Conservation (phyloP, 1,140 invertebrate genomes). For the Paraescarpia echinospica region DNA sequence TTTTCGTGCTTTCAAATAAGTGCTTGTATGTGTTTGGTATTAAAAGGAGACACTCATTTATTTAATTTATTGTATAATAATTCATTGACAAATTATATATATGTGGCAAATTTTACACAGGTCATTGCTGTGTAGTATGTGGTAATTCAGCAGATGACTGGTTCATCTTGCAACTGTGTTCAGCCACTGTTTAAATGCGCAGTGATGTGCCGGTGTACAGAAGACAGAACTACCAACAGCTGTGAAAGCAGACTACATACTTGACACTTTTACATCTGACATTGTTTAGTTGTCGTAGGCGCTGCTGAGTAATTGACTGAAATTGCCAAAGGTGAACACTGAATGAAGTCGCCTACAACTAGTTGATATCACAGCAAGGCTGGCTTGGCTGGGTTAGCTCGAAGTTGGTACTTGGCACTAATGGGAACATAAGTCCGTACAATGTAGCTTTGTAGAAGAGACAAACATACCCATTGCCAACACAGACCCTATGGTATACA, state of each 20-base stretch:
- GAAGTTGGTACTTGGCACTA: neutral
- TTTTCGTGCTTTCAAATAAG: no score
- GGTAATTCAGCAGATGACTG: neutral
- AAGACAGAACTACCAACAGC: neutral
- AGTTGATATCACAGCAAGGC: neutral
- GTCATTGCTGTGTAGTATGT: neutral
- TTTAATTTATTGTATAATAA: neutral
- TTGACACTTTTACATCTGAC: neutral
- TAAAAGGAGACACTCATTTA: neutral
- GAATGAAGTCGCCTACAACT: constrained; percentile 11
- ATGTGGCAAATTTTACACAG: neutral
- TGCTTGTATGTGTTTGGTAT: no score
- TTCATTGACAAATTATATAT: neutral
- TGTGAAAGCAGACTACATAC: neutral
- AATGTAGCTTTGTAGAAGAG: neutral
- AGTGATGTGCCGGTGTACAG: neutral
- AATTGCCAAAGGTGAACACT: neutral
- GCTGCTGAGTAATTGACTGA: constrained; percentile 7
- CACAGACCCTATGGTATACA: neutral
- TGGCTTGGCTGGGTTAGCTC: neutral
- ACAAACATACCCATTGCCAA: neutral
- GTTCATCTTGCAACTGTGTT: neutral
- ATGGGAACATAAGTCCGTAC: neutral
- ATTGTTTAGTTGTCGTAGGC: neutral
- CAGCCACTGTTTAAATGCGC: neutral